Evolutionary conservation across 2,888 invertebrate genomes (phyloP).

Genomic region (Mesochorus sp.): DNA sequence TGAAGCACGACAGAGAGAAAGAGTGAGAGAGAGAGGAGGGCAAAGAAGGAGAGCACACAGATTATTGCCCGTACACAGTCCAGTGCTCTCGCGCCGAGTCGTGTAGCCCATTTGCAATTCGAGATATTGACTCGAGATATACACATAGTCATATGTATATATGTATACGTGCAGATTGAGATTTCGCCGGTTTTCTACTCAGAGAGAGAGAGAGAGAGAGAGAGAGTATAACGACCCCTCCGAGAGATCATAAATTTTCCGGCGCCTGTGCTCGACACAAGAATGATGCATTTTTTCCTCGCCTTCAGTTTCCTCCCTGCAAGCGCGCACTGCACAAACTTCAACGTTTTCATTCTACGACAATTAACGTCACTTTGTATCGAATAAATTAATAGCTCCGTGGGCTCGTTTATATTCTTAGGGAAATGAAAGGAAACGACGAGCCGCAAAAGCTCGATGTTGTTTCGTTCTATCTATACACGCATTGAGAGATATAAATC

Average conservation of each 20-base stretch:
- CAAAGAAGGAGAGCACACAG: conserved; percentile 36
- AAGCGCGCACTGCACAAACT: not conserved
- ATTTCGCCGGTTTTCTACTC: not conserved
- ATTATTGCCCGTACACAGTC: conserved; percentile 46
- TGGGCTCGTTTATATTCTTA: not conserved
- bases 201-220: no score
- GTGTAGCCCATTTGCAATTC: conserved; percentile 58
- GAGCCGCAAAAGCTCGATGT: not conserved
- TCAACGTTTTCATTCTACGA: conserved; percentile 20
- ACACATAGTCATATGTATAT: not conserved
- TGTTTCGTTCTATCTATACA: not conserved
- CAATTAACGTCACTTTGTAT: conserved; percentile 44
- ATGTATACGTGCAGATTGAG: not conserved
- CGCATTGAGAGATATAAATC: not conserved
- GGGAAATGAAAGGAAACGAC: not conserved
- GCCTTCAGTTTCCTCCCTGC: not conserved
- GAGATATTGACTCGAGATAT: conserved; percentile 54
- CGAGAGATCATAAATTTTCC: conserved; percentile 57
- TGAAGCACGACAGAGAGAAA: not conserved
- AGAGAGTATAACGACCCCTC: conserved; percentile 31
- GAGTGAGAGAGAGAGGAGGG: not conserved
- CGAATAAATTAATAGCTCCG: conserved; percentile 10
- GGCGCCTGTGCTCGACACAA: conserved; percentile 30
- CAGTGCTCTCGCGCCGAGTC: conserved; percentile 36
- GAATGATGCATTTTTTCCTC: conserved; percentile 22